These are phyloP conservation scores for Pseudomyrmex concolor DNA, from an alignment of 1,140 invertebrate species.

Conservation along the genomic window DNA sequence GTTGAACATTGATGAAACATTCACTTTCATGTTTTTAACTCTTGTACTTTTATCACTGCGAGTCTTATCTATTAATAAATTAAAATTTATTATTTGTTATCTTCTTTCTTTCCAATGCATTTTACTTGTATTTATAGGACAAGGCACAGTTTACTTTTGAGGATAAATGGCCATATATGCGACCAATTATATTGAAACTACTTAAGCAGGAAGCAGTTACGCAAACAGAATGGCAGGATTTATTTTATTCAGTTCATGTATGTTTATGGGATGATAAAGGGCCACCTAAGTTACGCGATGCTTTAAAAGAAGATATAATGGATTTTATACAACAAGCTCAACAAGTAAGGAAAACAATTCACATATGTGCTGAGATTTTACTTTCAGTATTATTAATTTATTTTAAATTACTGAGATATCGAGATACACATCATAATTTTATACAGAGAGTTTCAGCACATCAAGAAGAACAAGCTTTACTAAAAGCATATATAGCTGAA, in stretches of 20 bases:
- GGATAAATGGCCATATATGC: slow-evolving; percentile 97
- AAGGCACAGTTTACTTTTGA: slow-evolving; percentile 91
- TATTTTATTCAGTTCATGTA: slow-evolving; percentile 98
- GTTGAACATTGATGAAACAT: slow-evolving; percentile 2
- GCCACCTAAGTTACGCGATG: slow-evolving; percentile 93
- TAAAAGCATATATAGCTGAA: slow-evolving; percentile 98
- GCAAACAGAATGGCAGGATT: slow-evolving; percentile 98
- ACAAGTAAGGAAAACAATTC: slow-evolving; percentile 84
- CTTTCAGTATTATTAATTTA: too few relatives aligned
- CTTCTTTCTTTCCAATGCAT: not conserved
- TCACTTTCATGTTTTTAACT: not conserved
- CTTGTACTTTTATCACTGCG: not conserved
- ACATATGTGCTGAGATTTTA: not conserved
- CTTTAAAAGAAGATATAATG: slow-evolving; percentile 96
- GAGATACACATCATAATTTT: slow-evolving; percentile 24
- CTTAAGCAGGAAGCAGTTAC: slow-evolving; percentile 96
- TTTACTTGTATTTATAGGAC: slow-evolving; percentile 70
- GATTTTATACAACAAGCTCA: slow-evolving; percentile 98
- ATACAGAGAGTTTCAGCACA: slow-evolving; percentile 92
- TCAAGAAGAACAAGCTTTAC: slow-evolving; percentile 96
- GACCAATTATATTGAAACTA: slow-evolving; percentile 96
- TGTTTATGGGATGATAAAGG: slow-evolving; percentile 99
- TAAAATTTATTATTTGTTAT: not conserved
- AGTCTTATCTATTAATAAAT: slow-evolving; percentile 2
- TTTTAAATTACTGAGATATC: too few relatives aligned